phyloP scores from a whole-genome alignment of 2,888 invertebrate genomes.

The Branchellion lobata region DNA sequence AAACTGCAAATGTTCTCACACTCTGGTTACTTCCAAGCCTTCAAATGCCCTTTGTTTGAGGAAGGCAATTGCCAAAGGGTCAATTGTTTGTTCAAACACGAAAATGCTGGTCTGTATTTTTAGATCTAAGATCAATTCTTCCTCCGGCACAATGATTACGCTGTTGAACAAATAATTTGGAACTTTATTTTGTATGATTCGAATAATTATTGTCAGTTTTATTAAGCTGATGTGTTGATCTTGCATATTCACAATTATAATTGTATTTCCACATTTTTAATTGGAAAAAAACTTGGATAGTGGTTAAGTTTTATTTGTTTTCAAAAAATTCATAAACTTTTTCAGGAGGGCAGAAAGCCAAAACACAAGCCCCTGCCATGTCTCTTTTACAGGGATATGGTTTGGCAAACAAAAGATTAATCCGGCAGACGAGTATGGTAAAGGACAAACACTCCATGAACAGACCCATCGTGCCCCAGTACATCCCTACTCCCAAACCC shows the following conservation, averaged over 20 bases:
- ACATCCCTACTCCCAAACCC: conserved; percentile 13
- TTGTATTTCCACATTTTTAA: too few species aligned
- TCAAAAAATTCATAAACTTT: too few species aligned
- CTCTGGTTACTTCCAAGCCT: neutral
- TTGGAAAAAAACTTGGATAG: too few species aligned
- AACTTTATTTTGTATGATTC: too few species aligned
- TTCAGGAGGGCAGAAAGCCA: neutral
- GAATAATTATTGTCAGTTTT: too few species aligned
- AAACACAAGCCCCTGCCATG: neutral
- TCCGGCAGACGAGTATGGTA: neutral
- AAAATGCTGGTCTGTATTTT: neutral
- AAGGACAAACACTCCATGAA: neutral
- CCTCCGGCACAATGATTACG: too few species aligned
- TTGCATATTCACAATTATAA: too few species aligned
- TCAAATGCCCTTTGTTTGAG: neutral
- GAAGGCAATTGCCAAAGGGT: neutral
- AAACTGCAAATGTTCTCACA: conserved; percentile 11
- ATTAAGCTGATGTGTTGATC: too few species aligned
- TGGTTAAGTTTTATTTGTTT: too few species aligned
- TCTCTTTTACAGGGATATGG: neutral
- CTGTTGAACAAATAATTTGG: too few species aligned
- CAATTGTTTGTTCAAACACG: conserved; percentile 4
- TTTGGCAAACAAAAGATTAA: neutral
- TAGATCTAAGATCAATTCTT: too few species aligned
- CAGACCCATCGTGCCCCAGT: neutral